Percentiles rank a stretch among this genome's conserved stretches.
phyloP scores from a whole-genome alignment of 2,113 vertebrate species.

The Melanostigma gelatinosum region DNA sequence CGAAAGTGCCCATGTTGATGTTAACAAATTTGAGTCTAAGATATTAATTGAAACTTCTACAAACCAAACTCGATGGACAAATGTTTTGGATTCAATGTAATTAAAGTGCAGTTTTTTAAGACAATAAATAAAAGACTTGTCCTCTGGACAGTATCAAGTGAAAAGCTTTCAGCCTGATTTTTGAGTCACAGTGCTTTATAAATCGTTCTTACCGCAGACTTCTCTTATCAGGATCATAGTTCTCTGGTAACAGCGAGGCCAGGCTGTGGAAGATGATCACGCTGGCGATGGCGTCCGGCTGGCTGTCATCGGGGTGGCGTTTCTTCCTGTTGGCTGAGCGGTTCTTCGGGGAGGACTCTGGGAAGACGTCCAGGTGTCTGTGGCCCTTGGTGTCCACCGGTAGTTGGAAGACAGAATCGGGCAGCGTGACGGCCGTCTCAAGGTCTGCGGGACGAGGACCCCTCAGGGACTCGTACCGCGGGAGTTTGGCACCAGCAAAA shows the following conservation, averaged over 20 bases:
- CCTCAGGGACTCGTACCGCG: conserved; percentile 87
- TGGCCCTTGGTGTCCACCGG: conserved; percentile 78
- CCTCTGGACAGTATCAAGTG: neutral
- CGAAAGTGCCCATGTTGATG: neutral
- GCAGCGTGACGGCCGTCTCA: conserved; percentile 90
- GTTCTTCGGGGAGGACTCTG: conserved; percentile 74
- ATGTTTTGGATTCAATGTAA: neutral
- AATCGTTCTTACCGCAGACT: conserved; percentile 86
- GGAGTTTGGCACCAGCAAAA: conserved; percentile 88
- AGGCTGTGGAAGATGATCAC: conserved; percentile 96
- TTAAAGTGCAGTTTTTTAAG: neutral
- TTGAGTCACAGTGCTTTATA: neutral
- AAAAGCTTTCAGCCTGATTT: neutral
- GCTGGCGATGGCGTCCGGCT: conserved; percentile 90
- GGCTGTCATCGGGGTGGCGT: conserved; percentile 83
- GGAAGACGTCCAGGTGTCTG: conserved; percentile 72
- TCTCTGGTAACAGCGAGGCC: conserved; percentile 88
- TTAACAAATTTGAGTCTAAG: neutral
- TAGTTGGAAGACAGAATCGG: conserved; percentile 86
- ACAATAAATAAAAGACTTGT: neutral
- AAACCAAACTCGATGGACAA: neutral
- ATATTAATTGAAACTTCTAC: neutral
- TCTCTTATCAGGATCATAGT: conserved; percentile 93
- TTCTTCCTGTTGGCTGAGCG: conserved; percentile 80
- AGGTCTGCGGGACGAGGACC: conserved; percentile 88